Percentiles rank a stretch among this genome's conserved stretches.
Conservation (phyloP, 2,113 vertebrate genomes). For the Todiramphus saurophagus region DNA sequence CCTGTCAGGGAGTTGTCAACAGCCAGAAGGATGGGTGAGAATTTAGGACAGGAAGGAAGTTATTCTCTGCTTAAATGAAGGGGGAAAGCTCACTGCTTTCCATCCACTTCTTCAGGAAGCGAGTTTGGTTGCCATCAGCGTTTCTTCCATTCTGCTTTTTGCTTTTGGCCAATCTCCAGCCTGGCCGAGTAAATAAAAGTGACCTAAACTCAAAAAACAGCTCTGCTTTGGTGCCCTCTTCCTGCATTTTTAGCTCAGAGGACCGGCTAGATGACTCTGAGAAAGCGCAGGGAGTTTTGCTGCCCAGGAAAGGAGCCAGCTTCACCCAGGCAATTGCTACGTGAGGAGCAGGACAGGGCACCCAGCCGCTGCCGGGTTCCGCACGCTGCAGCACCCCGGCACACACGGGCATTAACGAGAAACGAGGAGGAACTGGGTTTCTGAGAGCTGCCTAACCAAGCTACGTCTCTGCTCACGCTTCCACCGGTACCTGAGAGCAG, state of each 20-base stretch:
- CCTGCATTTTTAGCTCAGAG: slow-evolving; percentile 2
- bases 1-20: not conserved
- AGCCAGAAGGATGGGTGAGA: not conserved
- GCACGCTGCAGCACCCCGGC: not conserved
- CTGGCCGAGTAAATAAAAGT: not conserved
- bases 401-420: not conserved
- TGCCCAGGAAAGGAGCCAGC: slow-evolving; percentile 5
- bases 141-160: not conserved
- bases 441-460: not conserved
- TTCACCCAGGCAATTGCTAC: not conserved
- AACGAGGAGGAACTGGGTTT: not conserved
- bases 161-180: slow-evolving; percentile 22
- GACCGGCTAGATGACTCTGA: not conserved
- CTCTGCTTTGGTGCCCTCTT: not conserved
- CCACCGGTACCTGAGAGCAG: too few species aligned
- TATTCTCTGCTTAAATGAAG: not conserved
- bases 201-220: not conserved
- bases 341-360: not conserved
- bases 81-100: not conserved
- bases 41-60: not conserved
- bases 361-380: not conserved
- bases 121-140: not conserved
- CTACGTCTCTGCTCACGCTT: not conserved
- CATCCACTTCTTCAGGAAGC: not conserved
- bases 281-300: not conserved